These are phyloP conservation scores for Scolopax mira DNA, from an alignment of 2,113 vertebrate genomes.

Conservation along the genomic window DNA sequence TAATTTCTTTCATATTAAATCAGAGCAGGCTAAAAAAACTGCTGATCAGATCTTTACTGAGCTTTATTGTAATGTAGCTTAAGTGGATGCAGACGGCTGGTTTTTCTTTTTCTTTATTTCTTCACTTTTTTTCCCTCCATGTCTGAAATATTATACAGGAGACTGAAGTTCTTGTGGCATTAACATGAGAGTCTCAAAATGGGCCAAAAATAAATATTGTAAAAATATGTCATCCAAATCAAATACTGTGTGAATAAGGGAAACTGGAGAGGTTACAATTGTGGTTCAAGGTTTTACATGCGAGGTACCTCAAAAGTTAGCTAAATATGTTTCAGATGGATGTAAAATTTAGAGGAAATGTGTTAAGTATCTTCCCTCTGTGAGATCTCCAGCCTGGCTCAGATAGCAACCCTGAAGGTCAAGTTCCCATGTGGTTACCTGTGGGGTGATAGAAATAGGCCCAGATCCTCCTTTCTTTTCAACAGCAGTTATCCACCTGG, in stretches of 20 bases:
- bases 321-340: constrained; percentile 44
- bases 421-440: neutral
- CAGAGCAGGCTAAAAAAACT: constrained; percentile 20
- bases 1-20: constrained; percentile 61
- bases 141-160: constrained; percentile 57
- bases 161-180: constrained; percentile 42
- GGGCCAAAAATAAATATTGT: constrained; percentile 39
- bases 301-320: constrained; percentile 38
- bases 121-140: neutral
- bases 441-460: neutral
- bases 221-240: constrained; percentile 60
- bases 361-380: neutral
- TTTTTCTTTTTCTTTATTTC: constrained; percentile 21
- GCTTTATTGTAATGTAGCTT: constrained; percentile 42
- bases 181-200: constrained; percentile 36
- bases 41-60: constrained; percentile 54
- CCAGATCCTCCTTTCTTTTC: neutral
- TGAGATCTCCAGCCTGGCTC: neutral
- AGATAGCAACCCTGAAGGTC: neutral
- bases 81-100: constrained; percentile 53
- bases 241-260: constrained; percentile 50
- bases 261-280: constrained; percentile 46
- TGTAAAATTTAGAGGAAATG: constrained; percentile 23
- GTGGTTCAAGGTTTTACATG: constrained; percentile 37
- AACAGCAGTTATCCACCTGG: neutral